Evolutionary conservation across 1,140 invertebrate species (phyloP).

Genomic region (Platyura marginata): DNA sequence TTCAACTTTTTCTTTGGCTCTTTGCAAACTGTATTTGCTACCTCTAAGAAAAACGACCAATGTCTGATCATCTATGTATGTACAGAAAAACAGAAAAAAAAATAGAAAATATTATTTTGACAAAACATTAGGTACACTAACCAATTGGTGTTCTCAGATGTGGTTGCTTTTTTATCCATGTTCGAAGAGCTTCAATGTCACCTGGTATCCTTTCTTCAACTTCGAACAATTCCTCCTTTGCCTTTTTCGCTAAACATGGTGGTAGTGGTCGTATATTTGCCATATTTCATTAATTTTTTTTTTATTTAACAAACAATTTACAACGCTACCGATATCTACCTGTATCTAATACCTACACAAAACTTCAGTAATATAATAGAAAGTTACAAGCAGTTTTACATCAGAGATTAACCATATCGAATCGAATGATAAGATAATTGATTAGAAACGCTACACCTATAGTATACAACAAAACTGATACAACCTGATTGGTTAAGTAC

Average conservation of each 20-base stretch:
- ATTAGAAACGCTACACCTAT: too few species aligned
- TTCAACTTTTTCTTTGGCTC: conserved; percentile 9
- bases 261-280: background rate
- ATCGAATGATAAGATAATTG: too few species aligned
- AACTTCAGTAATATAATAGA: too few species aligned
- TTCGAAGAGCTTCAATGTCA: conserved; percentile 22
- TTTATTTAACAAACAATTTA: too few species aligned
- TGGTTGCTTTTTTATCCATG: conserved; percentile 27
- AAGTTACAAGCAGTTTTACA: too few species aligned
- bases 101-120: background rate
- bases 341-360: too few species aligned
- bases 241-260: conserved; percentile 6
- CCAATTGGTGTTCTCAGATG: conserved; percentile 9
- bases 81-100: too few species aligned
- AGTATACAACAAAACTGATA: too few species aligned
- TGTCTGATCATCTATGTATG: conserved; percentile 8
- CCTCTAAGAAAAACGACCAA: conserved; percentile 4
- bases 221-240: conserved; percentile 23
- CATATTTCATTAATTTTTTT: too few species aligned
- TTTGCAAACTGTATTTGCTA: conserved; percentile 7
- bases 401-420: too few species aligned
- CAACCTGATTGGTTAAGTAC: too few species aligned
- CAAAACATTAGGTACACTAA: background rate
- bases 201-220: conserved; percentile 16
- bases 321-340: too few species aligned